A percentile compares a stretch with the other conserved stretches of the same genome.
Conservation (phyloP, 2,888 invertebrate species). For the Ormyrus nitidulus region DNA sequence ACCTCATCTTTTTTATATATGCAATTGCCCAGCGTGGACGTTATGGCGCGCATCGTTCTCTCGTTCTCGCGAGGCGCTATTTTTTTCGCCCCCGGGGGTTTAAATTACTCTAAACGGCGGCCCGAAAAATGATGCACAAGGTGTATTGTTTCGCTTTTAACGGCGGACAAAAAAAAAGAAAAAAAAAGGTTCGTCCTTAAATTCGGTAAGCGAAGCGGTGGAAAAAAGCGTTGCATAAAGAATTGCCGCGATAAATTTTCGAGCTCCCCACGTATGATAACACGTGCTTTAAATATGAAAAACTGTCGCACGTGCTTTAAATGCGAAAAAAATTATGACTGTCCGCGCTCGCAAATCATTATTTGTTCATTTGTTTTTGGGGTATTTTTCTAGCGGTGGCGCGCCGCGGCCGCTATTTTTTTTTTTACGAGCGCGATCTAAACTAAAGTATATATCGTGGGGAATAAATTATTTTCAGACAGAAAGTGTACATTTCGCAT, state of each 20-base stretch:
- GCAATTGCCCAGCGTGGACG: neutral
- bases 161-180: neutral
- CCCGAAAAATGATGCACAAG: slow-evolving; percentile 26
- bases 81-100: slow-evolving; percentile 36
- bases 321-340: neutral
- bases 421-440: no score
- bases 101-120: slow-evolving; percentile 58
- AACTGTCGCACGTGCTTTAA: slow-evolving; percentile 18
- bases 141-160: slow-evolving; percentile 14
- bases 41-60: neutral
- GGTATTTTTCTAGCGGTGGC: no score
- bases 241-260: slow-evolving; percentile 42
- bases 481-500: no score
- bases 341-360: neutral
- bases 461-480: no score
- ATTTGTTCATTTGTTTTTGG: slow-evolving; percentile 26
- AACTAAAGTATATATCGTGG: no score
- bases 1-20: slow-evolving; percentile 6
- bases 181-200: slow-evolving; percentile 16
- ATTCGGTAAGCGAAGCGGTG: neutral
- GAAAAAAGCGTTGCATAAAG: slow-evolving; percentile 32
- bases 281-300: slow-evolving; percentile 46
- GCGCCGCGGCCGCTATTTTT: no score
- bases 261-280: slow-evolving; percentile 16
- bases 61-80: neutral